Evolutionary conservation across 2,888 invertebrate genomes (phyloP).

Genomic region (Cataglyphis cursor): DNA sequence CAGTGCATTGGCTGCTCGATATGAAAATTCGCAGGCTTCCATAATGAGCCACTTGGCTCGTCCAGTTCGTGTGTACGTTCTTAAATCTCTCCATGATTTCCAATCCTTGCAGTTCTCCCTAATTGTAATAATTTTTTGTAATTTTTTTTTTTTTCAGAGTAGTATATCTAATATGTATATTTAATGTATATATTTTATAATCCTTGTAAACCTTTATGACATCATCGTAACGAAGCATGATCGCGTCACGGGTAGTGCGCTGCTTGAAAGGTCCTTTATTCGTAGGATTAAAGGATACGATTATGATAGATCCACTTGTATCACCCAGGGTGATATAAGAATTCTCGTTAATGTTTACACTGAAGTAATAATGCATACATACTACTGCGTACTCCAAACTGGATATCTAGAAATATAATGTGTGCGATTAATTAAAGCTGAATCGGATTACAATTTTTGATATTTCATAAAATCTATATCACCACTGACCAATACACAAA

Average conservation of each 20-base stretch:
- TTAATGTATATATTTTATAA: background rate
- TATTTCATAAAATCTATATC: background rate
- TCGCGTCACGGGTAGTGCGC: constrained; percentile 89
- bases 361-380: constrained; percentile 89
- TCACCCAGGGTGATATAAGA: constrained; percentile 92
- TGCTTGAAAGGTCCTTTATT: constrained; percentile 92
- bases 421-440: background rate
- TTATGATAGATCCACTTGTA: constrained; percentile 90
- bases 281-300: constrained; percentile 89
- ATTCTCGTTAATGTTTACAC: constrained; percentile 88
- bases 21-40: constrained; percentile 90
- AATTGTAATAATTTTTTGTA: constrained; percentile 15
- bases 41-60: constrained; percentile 91
- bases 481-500: constrained; percentile 89
- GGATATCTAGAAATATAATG: constrained; percentile 86
- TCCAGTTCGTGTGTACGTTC: constrained; percentile 90
- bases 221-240: constrained; percentile 89
- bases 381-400: constrained; percentile 89
- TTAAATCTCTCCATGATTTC: constrained; percentile 88
- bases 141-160: constrained; percentile 16
- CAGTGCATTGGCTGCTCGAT: constrained; percentile 89
- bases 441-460: background rate
- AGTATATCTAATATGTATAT: background rate
- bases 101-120: constrained; percentile 88
- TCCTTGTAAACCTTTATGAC: constrained; percentile 85